phyloP scores from a whole-genome alignment of 2,113 vertebrate genomes.

The Baryphthengus martii region DNA sequence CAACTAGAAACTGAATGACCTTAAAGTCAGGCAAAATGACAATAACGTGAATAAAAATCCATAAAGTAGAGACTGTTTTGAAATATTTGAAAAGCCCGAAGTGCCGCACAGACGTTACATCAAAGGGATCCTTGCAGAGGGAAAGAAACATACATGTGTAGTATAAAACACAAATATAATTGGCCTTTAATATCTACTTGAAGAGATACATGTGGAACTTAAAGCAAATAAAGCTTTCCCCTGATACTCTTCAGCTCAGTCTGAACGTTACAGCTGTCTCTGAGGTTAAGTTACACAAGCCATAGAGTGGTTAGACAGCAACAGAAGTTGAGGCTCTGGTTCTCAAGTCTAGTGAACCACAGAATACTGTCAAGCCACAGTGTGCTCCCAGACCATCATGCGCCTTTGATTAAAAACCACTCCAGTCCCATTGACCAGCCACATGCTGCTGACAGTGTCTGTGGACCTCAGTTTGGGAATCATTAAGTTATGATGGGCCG shows the following conservation, averaged over 20 bases:
- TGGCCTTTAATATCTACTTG: neutral
- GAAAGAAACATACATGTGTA: neutral
- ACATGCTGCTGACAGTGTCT: neutral
- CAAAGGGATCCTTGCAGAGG: neutral
- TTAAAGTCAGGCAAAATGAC: neutral
- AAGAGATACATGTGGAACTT: neutral
- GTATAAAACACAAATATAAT: neutral
- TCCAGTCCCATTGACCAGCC: neutral
- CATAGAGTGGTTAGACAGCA: neutral
- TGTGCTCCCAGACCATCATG: rapidly evolving
- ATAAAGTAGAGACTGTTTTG: neutral
- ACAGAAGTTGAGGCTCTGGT: neutral
- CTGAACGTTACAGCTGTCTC: neutral
- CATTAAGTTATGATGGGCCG: neutral
- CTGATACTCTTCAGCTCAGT: neutral
- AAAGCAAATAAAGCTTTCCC: neutral
- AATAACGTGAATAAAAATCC: neutral
- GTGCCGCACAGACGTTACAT: neutral
- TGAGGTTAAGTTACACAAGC: neutral
- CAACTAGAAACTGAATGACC: neutral
- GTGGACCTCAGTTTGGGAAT: neutral
- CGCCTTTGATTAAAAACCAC: neutral
- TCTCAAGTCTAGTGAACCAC: neutral
- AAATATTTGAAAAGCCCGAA: neutral
- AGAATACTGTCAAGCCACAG: neutral